phyloP scores from a whole-genome alignment of 2,113 vertebrate genomes.

The mouse (Mus musculus) region GRCm39 chr13:97859001-97859500 shows the following conservation, averaged over 20 bases:
- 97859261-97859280: neutral
- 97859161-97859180: no score
- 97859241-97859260: neutral
- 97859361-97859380: neutral
- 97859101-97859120: no score
- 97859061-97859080: no score
- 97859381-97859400: neutral
- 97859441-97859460: neutral
- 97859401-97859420: neutral
- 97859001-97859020: no score
- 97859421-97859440: neutral
- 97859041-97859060: no score
- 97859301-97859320: neutral
- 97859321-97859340: neutral
- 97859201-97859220: neutral
- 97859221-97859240: neutral
- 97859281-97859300: neutral
- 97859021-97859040: no score
- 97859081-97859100: no score
- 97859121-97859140: no score
- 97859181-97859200: no score
- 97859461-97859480: neutral
- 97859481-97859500: neutral
- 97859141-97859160: no score
- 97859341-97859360: slow-evolving; percentile 20